Evolutionary conservation across 2,797 vertebrate genomes (phyloP).

Genomic region (Fringilla coelebs): DNA sequence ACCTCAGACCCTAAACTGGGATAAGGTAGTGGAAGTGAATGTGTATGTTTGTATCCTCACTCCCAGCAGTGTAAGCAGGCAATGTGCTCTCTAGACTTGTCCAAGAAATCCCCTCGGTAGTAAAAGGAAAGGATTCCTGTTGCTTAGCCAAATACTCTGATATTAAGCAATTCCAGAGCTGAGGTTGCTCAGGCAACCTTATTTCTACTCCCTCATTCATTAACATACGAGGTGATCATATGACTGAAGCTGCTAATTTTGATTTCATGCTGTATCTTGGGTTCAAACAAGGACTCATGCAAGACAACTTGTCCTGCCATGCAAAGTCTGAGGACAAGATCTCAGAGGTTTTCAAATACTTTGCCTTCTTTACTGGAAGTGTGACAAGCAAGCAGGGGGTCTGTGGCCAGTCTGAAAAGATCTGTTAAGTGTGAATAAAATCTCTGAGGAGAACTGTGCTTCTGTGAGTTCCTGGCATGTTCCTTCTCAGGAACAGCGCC

Average conservation of each 20-base stretch:
- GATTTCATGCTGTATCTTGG: not conserved
- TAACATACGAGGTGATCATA: not conserved
- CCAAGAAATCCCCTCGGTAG: not conserved
- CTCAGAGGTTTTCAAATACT: not conserved
- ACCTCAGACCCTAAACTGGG: not conserved
- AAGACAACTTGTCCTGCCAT: not conserved
- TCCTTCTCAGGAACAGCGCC: not conserved
- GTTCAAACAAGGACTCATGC: not conserved
- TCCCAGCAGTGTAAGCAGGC: not conserved
- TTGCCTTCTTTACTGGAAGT: not conserved
- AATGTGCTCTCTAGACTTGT: not conserved
- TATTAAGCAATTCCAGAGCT: not conserved
- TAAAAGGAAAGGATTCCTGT: not conserved
- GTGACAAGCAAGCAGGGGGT: not conserved
- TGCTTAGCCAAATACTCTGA: not conserved
- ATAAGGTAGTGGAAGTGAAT: not conserved
- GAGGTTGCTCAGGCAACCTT: conserved; percentile 58
- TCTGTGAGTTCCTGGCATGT: not conserved
- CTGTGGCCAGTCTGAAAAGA: not conserved
- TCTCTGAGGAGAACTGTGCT: not conserved
- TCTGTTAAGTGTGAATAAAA: not conserved
- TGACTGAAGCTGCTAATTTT: not conserved
- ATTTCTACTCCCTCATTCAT: not conserved
- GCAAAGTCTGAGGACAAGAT: not conserved
- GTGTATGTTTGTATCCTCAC: fast-evolving